Conservation (phyloP, 2,797 vertebrate genomes). For the Myotis myotis region DNA sequence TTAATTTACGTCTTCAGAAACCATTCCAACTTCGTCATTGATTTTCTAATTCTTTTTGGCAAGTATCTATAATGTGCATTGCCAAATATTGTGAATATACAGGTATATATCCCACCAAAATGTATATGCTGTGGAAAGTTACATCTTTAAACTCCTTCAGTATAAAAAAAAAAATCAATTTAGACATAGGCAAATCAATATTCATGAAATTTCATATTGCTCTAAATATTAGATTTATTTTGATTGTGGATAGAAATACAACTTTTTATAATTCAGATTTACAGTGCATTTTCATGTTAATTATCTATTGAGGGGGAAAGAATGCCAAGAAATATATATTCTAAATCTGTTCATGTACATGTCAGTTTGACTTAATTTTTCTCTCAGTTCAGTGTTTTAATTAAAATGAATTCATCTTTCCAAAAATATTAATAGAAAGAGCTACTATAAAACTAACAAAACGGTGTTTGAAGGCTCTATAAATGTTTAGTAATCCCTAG, state of each 20-base stretch:
- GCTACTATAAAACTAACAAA: slow-evolving; percentile 23
- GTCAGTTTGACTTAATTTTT: slow-evolving; percentile 3
- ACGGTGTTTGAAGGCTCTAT: not conserved
- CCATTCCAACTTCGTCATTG: slow-evolving; percentile 7
- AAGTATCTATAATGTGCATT: not conserved
- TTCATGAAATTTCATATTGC: not conserved
- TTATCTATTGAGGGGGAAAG: not conserved
- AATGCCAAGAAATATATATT: not conserved
- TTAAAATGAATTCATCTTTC: not conserved
- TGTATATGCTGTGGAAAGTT: not conserved
- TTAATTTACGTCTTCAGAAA: slow-evolving; percentile 19
- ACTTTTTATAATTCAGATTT: not conserved
- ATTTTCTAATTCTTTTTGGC: not conserved
- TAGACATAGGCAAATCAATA: not conserved
- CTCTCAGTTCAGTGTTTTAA: not conserved
- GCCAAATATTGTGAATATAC: not conserved
- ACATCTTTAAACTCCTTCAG: not conserved
- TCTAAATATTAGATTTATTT: not conserved
- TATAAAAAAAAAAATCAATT: slow-evolving; percentile 24
- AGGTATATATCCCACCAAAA: not conserved
- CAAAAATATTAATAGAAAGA: slow-evolving; percentile 10
- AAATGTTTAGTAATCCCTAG: not conserved
- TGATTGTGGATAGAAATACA: not conserved
- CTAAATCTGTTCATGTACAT: not conserved
- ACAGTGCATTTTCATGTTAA: not conserved